Percentiles rank a stretch among this genome's conserved stretches.
These are phyloP conservation scores for human DNA, from an alignment of 2,113 vertebrate species.

Conservation along the genomic window GRCh38 chr14:105157501-105158000, in stretches of 20 bases:
- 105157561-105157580: neutral
- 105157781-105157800: slow-evolving; percentile 33
- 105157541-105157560: accelerated
- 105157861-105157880: neutral
- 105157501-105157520: accelerated
- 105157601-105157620: too few relatives aligned
- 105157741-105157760: slow-evolving; percentile 95
- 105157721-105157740: slow-evolving; percentile 96
- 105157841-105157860: neutral
- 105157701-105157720: slow-evolving; percentile 90
- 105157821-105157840: neutral
- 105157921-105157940: neutral
- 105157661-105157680: neutral
- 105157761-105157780: slow-evolving; percentile 85
- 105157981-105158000: neutral
- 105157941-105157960: neutral
- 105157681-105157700: neutral
- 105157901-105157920: neutral
- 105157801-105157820: neutral
- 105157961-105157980: neutral
- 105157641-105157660: neutral
- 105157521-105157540: accelerated
- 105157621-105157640: neutral
- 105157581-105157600: accelerated
- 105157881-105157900: neutral